Percentiles rank a stretch among this genome's conserved stretches.
These are phyloP conservation scores for Drosophila mayaguana DNA, from an alignment of 2,888 invertebrate genomes.

Conservation along the genomic window DNA sequence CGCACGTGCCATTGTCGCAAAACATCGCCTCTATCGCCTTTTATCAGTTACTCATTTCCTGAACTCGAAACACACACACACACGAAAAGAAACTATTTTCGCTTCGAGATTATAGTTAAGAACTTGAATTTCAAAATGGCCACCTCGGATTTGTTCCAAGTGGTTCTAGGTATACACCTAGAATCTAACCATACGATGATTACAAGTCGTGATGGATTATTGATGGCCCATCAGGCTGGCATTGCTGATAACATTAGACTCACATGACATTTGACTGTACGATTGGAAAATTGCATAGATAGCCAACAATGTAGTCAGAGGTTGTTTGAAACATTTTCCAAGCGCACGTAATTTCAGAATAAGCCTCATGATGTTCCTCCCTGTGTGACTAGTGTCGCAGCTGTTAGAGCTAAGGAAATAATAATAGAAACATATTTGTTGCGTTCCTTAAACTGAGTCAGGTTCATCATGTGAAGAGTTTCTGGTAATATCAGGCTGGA, in stretches of 20 bases:
- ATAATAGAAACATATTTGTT: neutral
- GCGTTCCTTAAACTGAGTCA: neutral
- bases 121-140: slow-evolving; percentile 30
- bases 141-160: slow-evolving; percentile 14
- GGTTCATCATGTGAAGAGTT: neutral
- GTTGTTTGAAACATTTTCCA: neutral
- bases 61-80: slow-evolving; percentile 10
- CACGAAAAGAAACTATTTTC: neutral
- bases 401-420: neutral
- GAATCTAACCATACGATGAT: slow-evolving; percentile 30
- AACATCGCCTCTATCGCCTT: slow-evolving; percentile 18
- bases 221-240: slow-evolving; percentile 24
- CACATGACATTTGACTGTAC: slow-evolving; percentile 52
- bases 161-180: slow-evolving; percentile 7
- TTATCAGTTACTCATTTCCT: slow-evolving; percentile 66
- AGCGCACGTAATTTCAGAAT: neutral
- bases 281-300: slow-evolving; percentile 45
- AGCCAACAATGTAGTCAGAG: slow-evolving; percentile 26
- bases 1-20: slow-evolving; percentile 36
- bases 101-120: slow-evolving; percentile 30
- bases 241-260: slow-evolving; percentile 55
- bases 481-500: neutral
- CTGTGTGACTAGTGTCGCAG: too few relatives aligned
- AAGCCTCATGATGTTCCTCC: neutral
- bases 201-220: slow-evolving; percentile 33